Conservation (phyloP, 2,113 vertebrate species). For the Sciurus niger region DNA sequence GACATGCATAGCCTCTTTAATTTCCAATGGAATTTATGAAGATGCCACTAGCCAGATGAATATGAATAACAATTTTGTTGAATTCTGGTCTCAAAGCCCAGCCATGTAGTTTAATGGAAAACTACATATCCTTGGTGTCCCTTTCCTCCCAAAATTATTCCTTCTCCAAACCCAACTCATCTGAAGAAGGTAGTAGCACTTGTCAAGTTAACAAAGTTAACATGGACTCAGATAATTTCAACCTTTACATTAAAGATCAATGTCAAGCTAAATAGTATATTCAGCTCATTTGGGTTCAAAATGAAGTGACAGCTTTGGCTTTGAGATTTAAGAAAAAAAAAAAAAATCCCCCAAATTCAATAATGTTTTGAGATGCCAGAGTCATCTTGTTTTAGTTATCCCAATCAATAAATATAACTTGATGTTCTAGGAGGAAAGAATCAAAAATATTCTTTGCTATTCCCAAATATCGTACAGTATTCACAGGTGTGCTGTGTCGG, state of each 20-base stretch:
- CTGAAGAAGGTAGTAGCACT: neutral
- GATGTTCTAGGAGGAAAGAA: conserved; percentile 53
- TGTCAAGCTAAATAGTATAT: conserved; percentile 54
- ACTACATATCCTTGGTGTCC: neutral
- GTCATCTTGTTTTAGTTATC: conserved; percentile 60
- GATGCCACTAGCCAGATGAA: neutral
- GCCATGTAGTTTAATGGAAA: neutral
- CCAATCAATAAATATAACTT: conserved; percentile 58
- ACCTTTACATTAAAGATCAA: conserved; percentile 47
- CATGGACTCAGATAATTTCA: conserved; percentile 1
- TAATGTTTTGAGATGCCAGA: conserved; percentile 38
- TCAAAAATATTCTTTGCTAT: conserved; percentile 35
- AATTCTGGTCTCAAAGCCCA: neutral
- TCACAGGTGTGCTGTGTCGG: conserved; percentile 68
- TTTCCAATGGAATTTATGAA: conserved; percentile 22
- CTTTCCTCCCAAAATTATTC: neutral
- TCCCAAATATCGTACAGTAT: neutral
- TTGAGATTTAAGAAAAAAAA: neutral
- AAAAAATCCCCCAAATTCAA: conserved; percentile 18
- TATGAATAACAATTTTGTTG: neutral
- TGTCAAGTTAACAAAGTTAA: conserved; percentile 6
- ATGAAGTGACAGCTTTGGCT: conserved; percentile 66
- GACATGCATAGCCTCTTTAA: neutral
- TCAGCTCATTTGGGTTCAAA: conserved; percentile 35
- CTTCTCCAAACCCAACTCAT: neutral